Evolutionary conservation across 1,140 invertebrate genomes (phyloP).

Genomic region (Hypothenemus hampei): DNA sequence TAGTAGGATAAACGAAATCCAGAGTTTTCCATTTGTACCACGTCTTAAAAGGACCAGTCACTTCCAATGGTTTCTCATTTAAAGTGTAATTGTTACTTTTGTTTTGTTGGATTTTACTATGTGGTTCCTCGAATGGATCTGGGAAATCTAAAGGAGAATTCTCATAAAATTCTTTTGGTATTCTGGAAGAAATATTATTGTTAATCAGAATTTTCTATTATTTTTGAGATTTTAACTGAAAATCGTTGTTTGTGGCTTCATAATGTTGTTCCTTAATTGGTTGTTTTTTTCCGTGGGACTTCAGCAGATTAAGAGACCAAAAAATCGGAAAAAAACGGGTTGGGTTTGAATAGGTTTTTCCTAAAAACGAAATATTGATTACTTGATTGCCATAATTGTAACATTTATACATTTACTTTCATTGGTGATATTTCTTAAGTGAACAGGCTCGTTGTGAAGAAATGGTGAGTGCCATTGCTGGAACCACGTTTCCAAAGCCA

Average conservation of each 20-base stretch:
- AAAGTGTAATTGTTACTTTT: slow-evolving; percentile 12
- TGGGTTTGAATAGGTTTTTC: too few species aligned
- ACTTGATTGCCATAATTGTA: too few species aligned
- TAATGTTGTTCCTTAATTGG: not conserved
- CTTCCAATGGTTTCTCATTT: slow-evolving; percentile 23
- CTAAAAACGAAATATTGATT: too few species aligned
- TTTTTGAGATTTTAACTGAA: too few species aligned
- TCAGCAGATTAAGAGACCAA: slow-evolving; percentile 9
- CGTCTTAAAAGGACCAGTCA: slow-evolving; percentile 41
- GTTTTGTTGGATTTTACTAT: not conserved
- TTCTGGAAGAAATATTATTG: too few species aligned
- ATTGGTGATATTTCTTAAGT: too few species aligned
- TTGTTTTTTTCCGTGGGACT: not conserved
- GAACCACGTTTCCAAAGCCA: slow-evolving; percentile 31
- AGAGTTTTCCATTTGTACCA: slow-evolving; percentile 55
- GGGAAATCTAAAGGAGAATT: slow-evolving; percentile 4
- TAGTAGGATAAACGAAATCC: slow-evolving; percentile 53
- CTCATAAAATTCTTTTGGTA: too few species aligned
- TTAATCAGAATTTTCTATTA: too few species aligned
- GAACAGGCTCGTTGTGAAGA: not conserved
- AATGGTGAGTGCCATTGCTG: slow-evolving; percentile 28
- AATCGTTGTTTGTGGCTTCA: too few species aligned
- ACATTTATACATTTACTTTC: too few species aligned
- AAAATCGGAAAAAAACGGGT: slow-evolving; percentile 15
- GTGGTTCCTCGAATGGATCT: not conserved